Conservation (phyloP, 2,888 invertebrate species). For the Tinea trinotella region DNA sequence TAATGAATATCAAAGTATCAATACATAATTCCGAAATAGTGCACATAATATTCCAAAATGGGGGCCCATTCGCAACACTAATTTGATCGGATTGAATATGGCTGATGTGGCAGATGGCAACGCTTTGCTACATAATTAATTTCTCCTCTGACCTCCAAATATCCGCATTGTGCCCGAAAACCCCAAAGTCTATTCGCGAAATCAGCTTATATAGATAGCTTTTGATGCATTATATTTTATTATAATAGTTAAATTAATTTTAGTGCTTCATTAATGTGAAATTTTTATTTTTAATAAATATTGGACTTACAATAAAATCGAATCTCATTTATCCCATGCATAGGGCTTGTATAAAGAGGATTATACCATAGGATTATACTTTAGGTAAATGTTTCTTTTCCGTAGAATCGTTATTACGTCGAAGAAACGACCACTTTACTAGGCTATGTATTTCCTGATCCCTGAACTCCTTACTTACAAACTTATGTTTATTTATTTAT, state of each 20-base stretch:
- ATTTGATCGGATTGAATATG: constrained; percentile 59
- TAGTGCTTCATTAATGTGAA: not conserved
- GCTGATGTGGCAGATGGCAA: constrained; percentile 57
- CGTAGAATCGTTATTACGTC: too few relatives aligned
- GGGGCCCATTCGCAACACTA: constrained; percentile 7
- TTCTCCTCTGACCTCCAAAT: constrained; percentile 39
- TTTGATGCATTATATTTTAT: not conserved
- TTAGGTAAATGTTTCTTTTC: too few relatives aligned
- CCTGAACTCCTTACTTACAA: too few relatives aligned
- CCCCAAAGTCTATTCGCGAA: constrained; percentile 25
- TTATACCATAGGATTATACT: too few relatives aligned
- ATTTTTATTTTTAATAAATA: not conserved
- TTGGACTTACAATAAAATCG: not conserved
- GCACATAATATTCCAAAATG: not conserved
- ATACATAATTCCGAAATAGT: not conserved
- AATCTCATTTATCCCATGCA: too few relatives aligned
- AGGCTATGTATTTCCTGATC: too few relatives aligned
- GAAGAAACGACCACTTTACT: too few relatives aligned
- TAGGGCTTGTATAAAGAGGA: too few relatives aligned
- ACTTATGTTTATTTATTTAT: too few relatives aligned
- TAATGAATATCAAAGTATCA: too few relatives aligned
- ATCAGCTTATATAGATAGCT: too few relatives aligned
- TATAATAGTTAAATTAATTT: not conserved
- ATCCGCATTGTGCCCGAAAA: constrained; percentile 2
- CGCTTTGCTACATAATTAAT: constrained; percentile 64